A percentile compares a stretch with the other conserved stretches of the same genome.
These are phyloP conservation scores for Phorcus lineatus DNA, from an alignment of 2,888 invertebrate species.

Conservation along the genomic window DNA sequence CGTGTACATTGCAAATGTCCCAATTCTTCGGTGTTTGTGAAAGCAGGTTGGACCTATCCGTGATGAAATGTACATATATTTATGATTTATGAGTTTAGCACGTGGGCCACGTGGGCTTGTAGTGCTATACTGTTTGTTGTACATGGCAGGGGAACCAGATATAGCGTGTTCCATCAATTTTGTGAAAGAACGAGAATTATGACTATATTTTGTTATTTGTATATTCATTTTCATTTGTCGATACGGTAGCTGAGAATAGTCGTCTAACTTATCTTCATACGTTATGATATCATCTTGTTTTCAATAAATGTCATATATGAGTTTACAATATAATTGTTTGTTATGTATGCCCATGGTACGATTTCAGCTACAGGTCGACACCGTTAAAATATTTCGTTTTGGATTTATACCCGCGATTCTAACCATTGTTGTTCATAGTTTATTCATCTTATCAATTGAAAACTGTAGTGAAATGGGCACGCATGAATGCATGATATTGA, in stretches of 20 bases:
- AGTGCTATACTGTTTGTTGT: neutral
- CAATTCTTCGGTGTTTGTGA: neutral
- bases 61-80: slow-evolving; percentile 10
- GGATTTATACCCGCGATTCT: too few species aligned
- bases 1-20: neutral
- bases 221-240: slow-evolving; percentile 5
- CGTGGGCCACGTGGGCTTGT: neutral
- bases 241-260: slow-evolving; percentile 17
- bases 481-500: too few species aligned
- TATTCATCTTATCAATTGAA: too few species aligned
- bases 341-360: neutral
- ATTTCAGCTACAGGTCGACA: too few species aligned
- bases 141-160: neutral
- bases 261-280: slow-evolving; percentile 22
- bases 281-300: slow-evolving; percentile 16
- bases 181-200: slow-evolving; percentile 14
- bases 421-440: too few species aligned
- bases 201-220: slow-evolving; percentile 5
- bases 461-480: too few species aligned
- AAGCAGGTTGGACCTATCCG: neutral
- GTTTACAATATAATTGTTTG: neutral
- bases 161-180: neutral
- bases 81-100: neutral
- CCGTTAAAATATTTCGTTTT: too few species aligned
- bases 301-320: slow-evolving; percentile 19